Percentiles rank a stretch among this genome's conserved stretches.
Conservation (phyloP, 2,113 vertebrate species). For the Vimba vimba region DNA sequence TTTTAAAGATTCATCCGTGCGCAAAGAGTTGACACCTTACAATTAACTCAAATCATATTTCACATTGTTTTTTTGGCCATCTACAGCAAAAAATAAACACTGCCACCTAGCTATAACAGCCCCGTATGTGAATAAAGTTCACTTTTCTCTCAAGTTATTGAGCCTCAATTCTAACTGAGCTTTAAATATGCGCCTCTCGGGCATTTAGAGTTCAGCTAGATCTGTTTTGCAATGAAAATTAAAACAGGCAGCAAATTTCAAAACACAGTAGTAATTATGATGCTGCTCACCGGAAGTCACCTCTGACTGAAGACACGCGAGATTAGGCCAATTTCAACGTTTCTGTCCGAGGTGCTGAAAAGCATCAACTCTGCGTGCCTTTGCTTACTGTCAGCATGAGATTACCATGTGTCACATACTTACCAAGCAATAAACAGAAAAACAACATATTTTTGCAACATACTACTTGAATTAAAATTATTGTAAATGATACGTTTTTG, state of each 20-base stretch:
- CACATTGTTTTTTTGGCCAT: background rate
- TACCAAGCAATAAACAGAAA: background rate
- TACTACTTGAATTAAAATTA: background rate
- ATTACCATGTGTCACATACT: background rate
- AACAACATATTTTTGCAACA: background rate
- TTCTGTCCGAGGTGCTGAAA: constrained; percentile 38
- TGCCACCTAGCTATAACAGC: constrained; percentile 58
- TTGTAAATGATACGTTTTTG: background rate
- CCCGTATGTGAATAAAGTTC: constrained; percentile 7
- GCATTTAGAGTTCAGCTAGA: background rate
- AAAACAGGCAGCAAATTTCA: background rate
- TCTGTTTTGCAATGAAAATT: background rate
- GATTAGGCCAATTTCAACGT: background rate
- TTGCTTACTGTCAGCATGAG: background rate
- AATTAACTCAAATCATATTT: background rate
- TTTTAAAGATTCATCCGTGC: background rate
- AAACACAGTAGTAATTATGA: background rate
- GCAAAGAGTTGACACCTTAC: background rate
- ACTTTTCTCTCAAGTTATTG: background rate
- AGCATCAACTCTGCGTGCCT: background rate
- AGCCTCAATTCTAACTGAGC: background rate
- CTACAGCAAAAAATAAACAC: constrained; percentile 47
- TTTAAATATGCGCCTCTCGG: background rate
- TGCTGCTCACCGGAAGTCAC: background rate
- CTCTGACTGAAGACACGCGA: background rate